Conservation (phyloP, 2,113 vertebrate genomes). For the Morone chrysops region DNA sequence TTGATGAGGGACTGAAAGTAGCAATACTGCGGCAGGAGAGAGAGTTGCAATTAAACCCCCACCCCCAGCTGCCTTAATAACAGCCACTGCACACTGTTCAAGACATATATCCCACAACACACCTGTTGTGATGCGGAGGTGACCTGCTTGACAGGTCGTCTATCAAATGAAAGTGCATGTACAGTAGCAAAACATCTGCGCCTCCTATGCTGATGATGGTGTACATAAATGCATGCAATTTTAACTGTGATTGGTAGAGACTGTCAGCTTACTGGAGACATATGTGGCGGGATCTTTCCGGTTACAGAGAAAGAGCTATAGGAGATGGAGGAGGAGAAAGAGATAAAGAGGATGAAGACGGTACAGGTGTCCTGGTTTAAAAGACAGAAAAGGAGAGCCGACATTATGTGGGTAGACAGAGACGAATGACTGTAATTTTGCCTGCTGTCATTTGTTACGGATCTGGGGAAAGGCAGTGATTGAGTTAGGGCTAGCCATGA, state of each 20-base stretch:
- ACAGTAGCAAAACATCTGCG: background rate
- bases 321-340: background rate
- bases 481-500: slow-evolving; percentile 75
- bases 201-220: background rate
- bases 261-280: background rate
- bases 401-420: slow-evolving; percentile 58
- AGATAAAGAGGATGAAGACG: slow-evolving; percentile 8
- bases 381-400: slow-evolving; percentile 21
- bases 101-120: slow-evolving; percentile 48
- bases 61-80: slow-evolving; percentile 56
- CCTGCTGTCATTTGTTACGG: slow-evolving; percentile 77
- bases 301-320: background rate
- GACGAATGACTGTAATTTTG: slow-evolving; percentile 84
- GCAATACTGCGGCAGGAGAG: slow-evolving; percentile 55
- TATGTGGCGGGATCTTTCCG: background rate
- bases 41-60: slow-evolving; percentile 79
- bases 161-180: background rate
- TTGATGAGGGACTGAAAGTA: slow-evolving; percentile 34
- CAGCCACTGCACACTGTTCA: slow-evolving; percentile 33
- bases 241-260: background rate
- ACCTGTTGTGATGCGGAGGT: slow-evolving; percentile 65
- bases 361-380: slow-evolving; percentile 41
- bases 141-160: slow-evolving; percentile 32
- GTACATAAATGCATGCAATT: background rate
- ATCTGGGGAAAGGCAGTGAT: slow-evolving; percentile 80